These are phyloP conservation scores for Gymnosoma rotundatum DNA, from an alignment of 2,888 invertebrate species.

Conservation along the genomic window DNA sequence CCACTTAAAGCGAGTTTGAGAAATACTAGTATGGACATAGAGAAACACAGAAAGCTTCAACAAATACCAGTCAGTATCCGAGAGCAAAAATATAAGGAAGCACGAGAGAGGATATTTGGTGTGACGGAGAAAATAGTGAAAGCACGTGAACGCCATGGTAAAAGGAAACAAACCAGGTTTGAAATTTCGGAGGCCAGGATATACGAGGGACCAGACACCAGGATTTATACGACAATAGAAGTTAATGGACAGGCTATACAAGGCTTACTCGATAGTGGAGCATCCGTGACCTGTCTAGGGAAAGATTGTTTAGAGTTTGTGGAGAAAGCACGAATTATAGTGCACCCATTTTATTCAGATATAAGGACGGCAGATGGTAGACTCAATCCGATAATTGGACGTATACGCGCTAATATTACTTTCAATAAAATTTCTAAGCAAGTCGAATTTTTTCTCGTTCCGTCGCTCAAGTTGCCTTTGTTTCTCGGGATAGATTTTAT, in stretches of 20 bases:
- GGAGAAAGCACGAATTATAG: neutral
- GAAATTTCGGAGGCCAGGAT: neutral
- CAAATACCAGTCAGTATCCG: too few relatives aligned
- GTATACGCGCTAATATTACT: neutral
- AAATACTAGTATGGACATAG: too few relatives aligned
- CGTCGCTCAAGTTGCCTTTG: neutral
- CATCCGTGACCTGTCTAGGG: neutral
- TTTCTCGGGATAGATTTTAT: neutral
- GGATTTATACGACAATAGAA: neutral
- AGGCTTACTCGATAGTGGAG: slow-evolving; percentile 10
- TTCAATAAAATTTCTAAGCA: neutral
- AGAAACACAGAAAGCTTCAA: too few relatives aligned
- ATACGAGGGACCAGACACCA: neutral
- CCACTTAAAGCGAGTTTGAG: too few relatives aligned
- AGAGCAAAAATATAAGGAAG: neutral
- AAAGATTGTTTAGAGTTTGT: neutral
- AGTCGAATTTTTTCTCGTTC: neutral
- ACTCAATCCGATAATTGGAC: neutral
- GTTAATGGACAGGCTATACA: neutral
- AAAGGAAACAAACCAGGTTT: neutral
- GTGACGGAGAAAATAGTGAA: neutral
- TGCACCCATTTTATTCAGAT: neutral
- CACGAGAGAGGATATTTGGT: neutral
- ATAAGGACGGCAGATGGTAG: neutral
- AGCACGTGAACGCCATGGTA: neutral